Conservation (phyloP, 2,888 invertebrate species). For the Caenorhabditis panamensis region DNA sequence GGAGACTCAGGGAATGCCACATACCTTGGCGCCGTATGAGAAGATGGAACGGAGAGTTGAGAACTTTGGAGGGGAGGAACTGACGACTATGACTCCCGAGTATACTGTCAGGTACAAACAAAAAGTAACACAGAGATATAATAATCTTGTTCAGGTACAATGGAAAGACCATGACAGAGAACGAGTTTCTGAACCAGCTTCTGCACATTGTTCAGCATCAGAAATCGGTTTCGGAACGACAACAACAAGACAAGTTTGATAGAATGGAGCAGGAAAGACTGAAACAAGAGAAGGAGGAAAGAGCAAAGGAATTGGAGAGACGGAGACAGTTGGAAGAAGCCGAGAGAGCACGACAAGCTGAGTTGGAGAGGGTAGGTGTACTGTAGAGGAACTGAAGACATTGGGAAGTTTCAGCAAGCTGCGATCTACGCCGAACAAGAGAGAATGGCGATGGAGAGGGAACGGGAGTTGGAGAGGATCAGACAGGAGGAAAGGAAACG, state of each 20-base stretch:
- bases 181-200: slow-evolving; percentile 61
- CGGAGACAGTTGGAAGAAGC: slow-evolving; percentile 55
- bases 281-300: slow-evolving; percentile 58
- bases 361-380: slow-evolving; percentile 42
- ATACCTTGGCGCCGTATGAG: slow-evolving; percentile 55
- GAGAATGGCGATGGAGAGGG: slow-evolving; percentile 56
- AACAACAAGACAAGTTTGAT: slow-evolving; percentile 52
- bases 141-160: slow-evolving; percentile 55
- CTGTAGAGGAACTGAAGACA: background rate
- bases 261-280: slow-evolving; percentile 56
- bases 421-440: slow-evolving; percentile 59
- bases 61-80: slow-evolving; percentile 14
- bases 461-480: slow-evolving; percentile 53
- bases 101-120: slow-evolving; percentile 61
- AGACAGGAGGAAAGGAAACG: slow-evolving; percentile 51
- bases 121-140: too few species aligned
- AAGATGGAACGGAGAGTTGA: slow-evolving; percentile 33
- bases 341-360: slow-evolving; percentile 40
- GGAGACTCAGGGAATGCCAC: slow-evolving; percentile 45
- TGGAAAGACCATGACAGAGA: slow-evolving; percentile 66
- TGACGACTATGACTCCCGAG: slow-evolving; percentile 60
- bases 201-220: slow-evolving; percentile 64
- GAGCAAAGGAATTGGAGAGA: slow-evolving; percentile 49
- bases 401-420: slow-evolving; percentile 51
- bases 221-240: slow-evolving; percentile 49